Evolutionary conservation across 2,888 invertebrate species (phyloP), one percentile per base, ranked within the genome.

Genomic region (Teinopalpus imperialis): DNA sequence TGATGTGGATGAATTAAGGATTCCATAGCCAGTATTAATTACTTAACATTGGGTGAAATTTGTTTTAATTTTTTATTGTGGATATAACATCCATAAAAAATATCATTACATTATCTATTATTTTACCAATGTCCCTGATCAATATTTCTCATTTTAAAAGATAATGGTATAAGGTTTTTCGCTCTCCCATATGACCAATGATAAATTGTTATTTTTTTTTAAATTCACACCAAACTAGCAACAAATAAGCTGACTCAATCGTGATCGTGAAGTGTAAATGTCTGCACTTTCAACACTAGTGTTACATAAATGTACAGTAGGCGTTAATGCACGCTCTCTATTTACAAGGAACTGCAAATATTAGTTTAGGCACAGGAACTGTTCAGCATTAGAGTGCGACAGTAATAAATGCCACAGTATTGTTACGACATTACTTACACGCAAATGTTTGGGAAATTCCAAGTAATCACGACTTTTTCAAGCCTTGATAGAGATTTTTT

Each of bases 341-440:
- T 68, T 70, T 68, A 66, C 69, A 66, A 59, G 66, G 66, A 63
- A 73, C 57, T 58, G 62, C 64, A 69, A 76, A 76, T 69, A 66
- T 74, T 75, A 63, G 69, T 64, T 69, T 72, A 70, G 74, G 73
- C 59, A 61, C 60, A 66, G 67, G 64, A 43, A 18, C 35, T 6
- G 40, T 18, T 68, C 54, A 56, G 60, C 58, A 59, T 57, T 64
- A 49, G 52, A 63, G 63, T 54, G 59, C 61, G 68, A 62, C 63
- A 61, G 66, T 65, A 61, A 63, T 62, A 57, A 59, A 60, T 59
- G 58, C 59, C 57, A 62, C 63, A 59, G 68, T 65, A 63, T 61
- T 63, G 63, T 60, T 63, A 59, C 59, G 51, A 59, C 52, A 59
- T 59, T 21, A 21, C 21, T 13, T 4, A 14, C 10, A 9, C 10